A percentile compares a stretch with the other conserved stretches of the same genome.
Conservation (phyloP, 2,797 vertebrate genomes). For the Phaenicophaeus curvirostris region DNA sequence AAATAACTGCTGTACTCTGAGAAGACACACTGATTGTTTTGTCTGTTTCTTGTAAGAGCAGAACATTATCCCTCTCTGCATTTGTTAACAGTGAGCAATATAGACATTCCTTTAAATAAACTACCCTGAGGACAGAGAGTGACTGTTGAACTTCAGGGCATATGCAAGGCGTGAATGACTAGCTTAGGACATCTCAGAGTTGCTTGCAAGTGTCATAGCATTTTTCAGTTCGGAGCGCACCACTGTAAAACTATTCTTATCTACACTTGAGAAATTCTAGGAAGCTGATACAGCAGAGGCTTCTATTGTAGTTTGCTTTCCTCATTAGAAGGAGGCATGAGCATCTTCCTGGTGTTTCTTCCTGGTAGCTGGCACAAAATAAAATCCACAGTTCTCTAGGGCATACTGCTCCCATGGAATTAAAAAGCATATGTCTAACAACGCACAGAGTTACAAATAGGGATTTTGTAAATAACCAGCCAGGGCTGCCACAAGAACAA, state of each 20-base stretch:
- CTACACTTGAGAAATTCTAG: background rate
- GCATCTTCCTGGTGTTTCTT: background rate
- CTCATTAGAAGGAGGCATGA: background rate
- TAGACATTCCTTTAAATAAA: background rate
- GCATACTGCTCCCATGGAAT: background rate
- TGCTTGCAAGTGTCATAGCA: background rate
- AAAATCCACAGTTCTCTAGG: background rate
- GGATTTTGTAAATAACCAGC: background rate
- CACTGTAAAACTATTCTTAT: background rate
- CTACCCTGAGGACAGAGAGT: background rate
- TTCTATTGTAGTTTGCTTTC: background rate
- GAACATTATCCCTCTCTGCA: background rate
- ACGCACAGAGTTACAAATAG: background rate
- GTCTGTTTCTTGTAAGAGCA: background rate
- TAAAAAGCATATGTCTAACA: background rate
- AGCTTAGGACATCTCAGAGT: background rate
- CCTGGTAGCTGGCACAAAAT: background rate
- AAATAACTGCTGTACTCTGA: background rate
- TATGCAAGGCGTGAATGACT: accelerated
- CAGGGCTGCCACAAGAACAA: background rate
- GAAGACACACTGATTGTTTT: background rate
- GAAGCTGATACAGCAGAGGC: background rate
- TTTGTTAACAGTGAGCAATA: background rate
- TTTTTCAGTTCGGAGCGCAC: background rate
- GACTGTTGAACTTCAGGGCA: background rate